phyloP scores from a whole-genome alignment of 2,113 vertebrate genomes.

The Melospiza melodia region DNA sequence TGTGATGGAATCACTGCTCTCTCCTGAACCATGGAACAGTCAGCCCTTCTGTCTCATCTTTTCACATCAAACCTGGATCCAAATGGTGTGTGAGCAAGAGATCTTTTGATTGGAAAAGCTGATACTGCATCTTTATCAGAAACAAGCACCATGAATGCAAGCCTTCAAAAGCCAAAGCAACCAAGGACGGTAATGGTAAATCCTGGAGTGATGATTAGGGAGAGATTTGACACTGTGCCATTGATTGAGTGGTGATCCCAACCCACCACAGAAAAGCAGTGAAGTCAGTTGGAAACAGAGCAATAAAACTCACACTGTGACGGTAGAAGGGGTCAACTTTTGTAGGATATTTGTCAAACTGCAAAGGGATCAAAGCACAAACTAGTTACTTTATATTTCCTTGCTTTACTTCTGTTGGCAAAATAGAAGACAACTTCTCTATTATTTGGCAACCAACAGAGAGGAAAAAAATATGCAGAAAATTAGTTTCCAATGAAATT shows the following conservation, averaged over 20 bases:
- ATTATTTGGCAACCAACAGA: conserved; percentile 8
- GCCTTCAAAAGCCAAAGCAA: conserved; percentile 66
- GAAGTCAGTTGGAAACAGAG: conserved; percentile 63
- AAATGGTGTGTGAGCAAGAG: conserved; percentile 4
- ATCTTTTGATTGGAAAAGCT: conserved; percentile 75
- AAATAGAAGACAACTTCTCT: background rate
- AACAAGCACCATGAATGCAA: conserved; percentile 72
- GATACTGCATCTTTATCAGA: conserved; percentile 77
- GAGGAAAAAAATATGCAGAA: background rate
- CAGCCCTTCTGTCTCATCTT: conserved; percentile 20
- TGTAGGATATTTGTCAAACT: conserved; percentile 99
- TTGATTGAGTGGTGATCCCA: conserved; percentile 54
- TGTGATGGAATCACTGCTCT: background rate
- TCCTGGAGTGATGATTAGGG: conserved; percentile 68
- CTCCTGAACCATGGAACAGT: background rate
- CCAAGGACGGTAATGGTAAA: conserved; percentile 60
- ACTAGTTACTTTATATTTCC: conserved; percentile 73
- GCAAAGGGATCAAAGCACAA: conserved; percentile 90
- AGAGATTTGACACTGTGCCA: conserved; percentile 44
- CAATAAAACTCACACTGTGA: conserved; percentile 94
- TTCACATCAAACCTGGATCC: conserved; percentile 21
- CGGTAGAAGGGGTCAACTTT: conserved; percentile 99
- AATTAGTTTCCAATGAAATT: background rate
- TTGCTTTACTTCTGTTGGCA: conserved; percentile 1
- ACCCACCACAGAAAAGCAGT: conserved; percentile 67